A percentile compares a stretch with the other conserved stretches of the same genome.
phyloP scores from a whole-genome alignment of 2,113 vertebrate genomes.

The Halcyon senegalensis region DNA sequence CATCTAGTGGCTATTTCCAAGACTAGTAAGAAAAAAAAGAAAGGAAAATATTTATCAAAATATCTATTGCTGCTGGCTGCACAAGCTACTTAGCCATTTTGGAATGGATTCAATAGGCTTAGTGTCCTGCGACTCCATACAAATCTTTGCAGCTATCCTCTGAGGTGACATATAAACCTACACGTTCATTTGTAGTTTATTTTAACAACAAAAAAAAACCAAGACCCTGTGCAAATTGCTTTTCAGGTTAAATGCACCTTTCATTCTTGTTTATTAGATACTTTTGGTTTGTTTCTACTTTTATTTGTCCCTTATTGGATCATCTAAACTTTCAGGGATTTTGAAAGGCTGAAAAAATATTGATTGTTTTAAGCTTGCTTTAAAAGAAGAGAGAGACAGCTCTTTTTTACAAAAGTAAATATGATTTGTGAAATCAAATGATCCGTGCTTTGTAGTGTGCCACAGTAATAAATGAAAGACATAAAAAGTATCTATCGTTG shows the following conservation, averaged over 20 bases:
- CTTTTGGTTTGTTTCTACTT: neutral
- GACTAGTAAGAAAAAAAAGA: neutral
- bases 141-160: conserved; percentile 14
- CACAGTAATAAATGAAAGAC: neutral
- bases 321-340: neutral
- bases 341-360: neutral
- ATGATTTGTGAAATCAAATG: neutral
- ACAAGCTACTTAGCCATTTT: conserved; percentile 40
- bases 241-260: neutral
- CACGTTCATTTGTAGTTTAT: neutral
- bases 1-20: conserved; percentile 68
- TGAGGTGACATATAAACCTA: neutral
- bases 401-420: neutral
- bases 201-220: neutral
- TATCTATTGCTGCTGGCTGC: conserved; percentile 35
- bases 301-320: neutral
- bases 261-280: neutral
- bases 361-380: neutral
- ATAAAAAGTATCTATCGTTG: neutral
- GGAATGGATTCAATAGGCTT: conserved; percentile 27
- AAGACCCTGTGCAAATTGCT: neutral
- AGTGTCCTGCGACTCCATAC: neutral
- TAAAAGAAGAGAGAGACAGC: neutral
- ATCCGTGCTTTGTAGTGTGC: neutral
- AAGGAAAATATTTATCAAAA: neutral